Evolutionary conservation across 1,140 invertebrate species (phyloP).

Genomic region (Phthorimaea operculella): DNA sequence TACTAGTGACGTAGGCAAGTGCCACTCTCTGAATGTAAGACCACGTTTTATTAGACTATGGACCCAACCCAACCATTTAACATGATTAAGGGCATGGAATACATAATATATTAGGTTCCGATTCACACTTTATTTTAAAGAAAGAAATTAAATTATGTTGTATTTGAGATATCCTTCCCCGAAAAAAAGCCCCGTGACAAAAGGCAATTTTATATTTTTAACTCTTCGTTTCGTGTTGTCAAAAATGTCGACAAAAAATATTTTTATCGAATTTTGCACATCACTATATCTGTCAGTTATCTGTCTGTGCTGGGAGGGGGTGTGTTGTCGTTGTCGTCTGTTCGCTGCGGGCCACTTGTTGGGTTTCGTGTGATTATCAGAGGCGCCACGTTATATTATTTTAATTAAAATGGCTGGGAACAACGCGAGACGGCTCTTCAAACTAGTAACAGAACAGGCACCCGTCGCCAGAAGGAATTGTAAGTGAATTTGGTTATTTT

Average conservation of each 20-base stretch:
- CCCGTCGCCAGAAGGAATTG: slow-evolving; percentile 33
- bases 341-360: not conserved
- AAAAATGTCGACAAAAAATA: not conserved
- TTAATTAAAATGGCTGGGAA: slow-evolving; percentile 34
- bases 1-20: no score
- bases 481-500: slow-evolving; percentile 26
- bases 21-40: no score
- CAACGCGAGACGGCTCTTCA: slow-evolving; percentile 35
- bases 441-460: slow-evolving; percentile 35
- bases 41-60: no score
- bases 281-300: not conserved
- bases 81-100: no score
- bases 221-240: no score
- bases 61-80: no score
- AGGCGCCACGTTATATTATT: slow-evolving; percentile 10
- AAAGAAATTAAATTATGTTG: no score
- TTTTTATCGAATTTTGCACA: not conserved
- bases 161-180: no score
- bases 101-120: no score
- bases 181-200: no score
- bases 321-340: not conserved
- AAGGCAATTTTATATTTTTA: no score
- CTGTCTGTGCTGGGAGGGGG: not conserved
- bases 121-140: no score
- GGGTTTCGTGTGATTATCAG: not conserved